These are phyloP conservation scores for Chloroceryle amazona DNA, from an alignment of 2,797 vertebrate species.

Conservation along the genomic window DNA sequence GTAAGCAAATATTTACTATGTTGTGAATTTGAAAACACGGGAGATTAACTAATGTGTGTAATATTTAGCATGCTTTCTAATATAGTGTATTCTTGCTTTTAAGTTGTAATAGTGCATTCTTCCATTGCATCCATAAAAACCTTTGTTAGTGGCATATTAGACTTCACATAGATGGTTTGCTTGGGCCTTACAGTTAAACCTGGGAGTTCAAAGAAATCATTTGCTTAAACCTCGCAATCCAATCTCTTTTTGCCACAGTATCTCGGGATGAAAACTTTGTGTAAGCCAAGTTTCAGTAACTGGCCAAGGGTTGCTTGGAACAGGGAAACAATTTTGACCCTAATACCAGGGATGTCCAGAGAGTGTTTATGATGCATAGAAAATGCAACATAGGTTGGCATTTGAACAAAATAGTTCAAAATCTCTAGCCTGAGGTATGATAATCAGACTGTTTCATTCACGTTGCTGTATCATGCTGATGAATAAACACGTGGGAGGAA, in stretches of 20 bases:
- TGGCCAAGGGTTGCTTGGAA: neutral
- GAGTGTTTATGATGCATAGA: neutral
- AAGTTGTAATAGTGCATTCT: too few relatives aligned
- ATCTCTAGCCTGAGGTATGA: neutral
- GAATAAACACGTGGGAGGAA: neutral
- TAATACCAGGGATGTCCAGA: neutral
- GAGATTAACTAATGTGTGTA: too few relatives aligned
- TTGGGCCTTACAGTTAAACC: too few relatives aligned
- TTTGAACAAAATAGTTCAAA: neutral
- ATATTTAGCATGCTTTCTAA: too few relatives aligned
- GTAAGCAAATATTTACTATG: too few relatives aligned
- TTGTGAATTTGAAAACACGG: too few relatives aligned
- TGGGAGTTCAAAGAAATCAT: too few relatives aligned
- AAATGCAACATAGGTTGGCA: neutral
- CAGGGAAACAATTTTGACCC: neutral
- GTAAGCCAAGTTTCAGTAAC: neutral
- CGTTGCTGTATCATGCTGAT: neutral
- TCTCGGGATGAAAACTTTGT: neutral
- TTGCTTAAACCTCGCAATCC: too few relatives aligned
- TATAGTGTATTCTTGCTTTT: too few relatives aligned
- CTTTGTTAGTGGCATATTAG: too few relatives aligned
- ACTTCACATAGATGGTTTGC: too few relatives aligned
- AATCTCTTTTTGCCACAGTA: neutral
- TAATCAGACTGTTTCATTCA: neutral
- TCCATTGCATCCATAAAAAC: too few relatives aligned